Evolutionary conservation across 2,797 vertebrate genomes (phyloP).

Genomic region (Epinephelus awoara): DNA sequence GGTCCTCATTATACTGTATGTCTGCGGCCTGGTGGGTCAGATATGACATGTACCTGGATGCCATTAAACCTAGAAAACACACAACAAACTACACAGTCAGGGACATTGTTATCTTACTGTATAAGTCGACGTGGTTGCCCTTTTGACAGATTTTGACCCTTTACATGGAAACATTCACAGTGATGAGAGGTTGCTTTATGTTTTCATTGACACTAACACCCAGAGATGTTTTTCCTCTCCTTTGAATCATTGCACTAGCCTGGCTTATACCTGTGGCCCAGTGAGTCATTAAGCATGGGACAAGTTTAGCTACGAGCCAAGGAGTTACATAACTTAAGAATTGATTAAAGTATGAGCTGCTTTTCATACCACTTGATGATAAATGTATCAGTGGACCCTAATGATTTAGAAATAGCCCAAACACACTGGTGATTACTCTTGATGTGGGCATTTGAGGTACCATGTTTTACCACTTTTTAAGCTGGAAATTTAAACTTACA

Average conservation of each 20-base stretch:
- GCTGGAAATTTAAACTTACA: constrained; percentile 25
- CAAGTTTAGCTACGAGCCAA: constrained; percentile 2
- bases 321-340: not conserved
- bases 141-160: constrained; percentile 7
- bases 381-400: not conserved
- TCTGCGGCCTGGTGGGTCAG: constrained; percentile 41
- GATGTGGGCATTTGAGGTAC: not conserved
- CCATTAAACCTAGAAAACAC: constrained; percentile 13
- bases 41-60: constrained; percentile 26
- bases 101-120: constrained; percentile 12
- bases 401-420: constrained; percentile 11
- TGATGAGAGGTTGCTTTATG: not conserved
- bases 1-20: constrained; percentile 46
- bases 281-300: not conserved
- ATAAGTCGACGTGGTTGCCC: not conserved
- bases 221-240: not conserved
- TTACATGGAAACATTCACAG: not conserved
- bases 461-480: constrained; percentile 17
- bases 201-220: constrained; percentile 1
- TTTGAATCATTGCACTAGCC: not conserved
- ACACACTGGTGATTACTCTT: not conserved
- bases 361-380: not conserved
- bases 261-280: not conserved
- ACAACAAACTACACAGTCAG: not conserved
- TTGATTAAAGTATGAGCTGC: constrained; percentile 6